phyloP scores from a whole-genome alignment of 2,113 vertebrate genomes.

The Tragelaphus scriptus region DNA sequence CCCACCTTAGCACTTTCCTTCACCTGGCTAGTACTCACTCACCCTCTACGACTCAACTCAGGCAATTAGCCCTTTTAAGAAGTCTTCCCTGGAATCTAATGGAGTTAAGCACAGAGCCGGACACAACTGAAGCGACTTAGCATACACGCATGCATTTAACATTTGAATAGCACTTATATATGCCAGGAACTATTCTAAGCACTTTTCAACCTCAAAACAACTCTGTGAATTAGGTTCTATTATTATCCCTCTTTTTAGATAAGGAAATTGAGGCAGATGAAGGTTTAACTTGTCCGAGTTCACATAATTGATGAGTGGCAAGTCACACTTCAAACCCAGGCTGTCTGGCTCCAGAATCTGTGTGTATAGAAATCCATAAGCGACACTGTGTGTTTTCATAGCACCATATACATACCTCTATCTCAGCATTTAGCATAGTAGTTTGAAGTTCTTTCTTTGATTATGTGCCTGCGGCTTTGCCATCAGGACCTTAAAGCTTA shows the following conservation, averaged over 20 bases:
- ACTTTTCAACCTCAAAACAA: neutral
- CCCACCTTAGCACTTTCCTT: neutral
- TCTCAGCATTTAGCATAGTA: neutral
- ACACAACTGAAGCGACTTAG: neutral
- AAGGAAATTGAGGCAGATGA: constrained; percentile 8
- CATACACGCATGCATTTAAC: neutral
- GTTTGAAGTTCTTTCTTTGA: neutral
- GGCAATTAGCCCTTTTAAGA: neutral
- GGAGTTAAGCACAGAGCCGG: neutral
- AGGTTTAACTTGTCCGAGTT: neutral
- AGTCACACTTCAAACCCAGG: neutral
- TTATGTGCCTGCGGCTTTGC: neutral
- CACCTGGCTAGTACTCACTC: neutral
- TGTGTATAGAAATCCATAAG: neutral
- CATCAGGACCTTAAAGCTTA: neutral
- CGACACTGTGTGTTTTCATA: neutral
- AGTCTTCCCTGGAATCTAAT: neutral
- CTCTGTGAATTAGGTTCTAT: neutral
- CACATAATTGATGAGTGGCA: neutral
- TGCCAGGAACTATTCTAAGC: neutral
- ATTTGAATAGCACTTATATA: neutral
- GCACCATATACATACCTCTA: neutral
- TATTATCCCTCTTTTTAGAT: neutral
- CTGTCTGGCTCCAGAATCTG: neutral
- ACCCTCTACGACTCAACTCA: neutral